phyloP scores from a whole-genome alignment of 1,140 invertebrate species.

The Trachymyrmex cornetzi region DNA sequence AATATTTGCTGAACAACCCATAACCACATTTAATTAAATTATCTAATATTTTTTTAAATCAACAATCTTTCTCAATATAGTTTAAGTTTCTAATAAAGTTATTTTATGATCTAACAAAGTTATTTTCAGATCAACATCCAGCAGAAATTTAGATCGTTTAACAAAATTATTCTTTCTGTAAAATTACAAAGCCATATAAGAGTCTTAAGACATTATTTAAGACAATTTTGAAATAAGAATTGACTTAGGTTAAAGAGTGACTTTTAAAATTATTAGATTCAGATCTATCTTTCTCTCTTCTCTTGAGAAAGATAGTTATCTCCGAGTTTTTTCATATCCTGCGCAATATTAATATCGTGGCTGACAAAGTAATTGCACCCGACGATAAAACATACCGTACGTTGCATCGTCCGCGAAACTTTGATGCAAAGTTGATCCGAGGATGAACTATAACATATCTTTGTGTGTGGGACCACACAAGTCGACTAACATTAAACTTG shows the following conservation, averaged over 20 bases:
- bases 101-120: too few relatives aligned
- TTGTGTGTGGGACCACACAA: slow-evolving; percentile 78
- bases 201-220: too few relatives aligned
- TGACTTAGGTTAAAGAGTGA: not conserved
- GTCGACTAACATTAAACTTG: slow-evolving; percentile 77
- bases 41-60: too few relatives aligned
- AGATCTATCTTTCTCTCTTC: not conserved
- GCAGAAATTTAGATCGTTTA: too few relatives aligned
- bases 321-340: slow-evolving; percentile 34
- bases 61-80: too few relatives aligned
- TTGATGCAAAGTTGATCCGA: slow-evolving; percentile 38
- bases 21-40: too few relatives aligned
- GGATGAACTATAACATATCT: slow-evolving; percentile 46
- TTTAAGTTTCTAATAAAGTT: too few relatives aligned
- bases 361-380: slow-evolving; percentile 30
- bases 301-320: not conserved
- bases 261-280: slow-evolving; percentile 1
- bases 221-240: too few relatives aligned
- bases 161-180: too few relatives aligned
- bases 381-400: not conserved
- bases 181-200: too few relatives aligned
- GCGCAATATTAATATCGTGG: slow-evolving; percentile 5
- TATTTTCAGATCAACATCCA: too few relatives aligned
- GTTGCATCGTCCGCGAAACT: slow-evolving; percentile 35
- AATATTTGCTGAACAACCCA: too few relatives aligned